Evolutionary conservation across 2,113 vertebrate genomes (phyloP).

Genomic region (Apaloderma vittatum): DNA sequence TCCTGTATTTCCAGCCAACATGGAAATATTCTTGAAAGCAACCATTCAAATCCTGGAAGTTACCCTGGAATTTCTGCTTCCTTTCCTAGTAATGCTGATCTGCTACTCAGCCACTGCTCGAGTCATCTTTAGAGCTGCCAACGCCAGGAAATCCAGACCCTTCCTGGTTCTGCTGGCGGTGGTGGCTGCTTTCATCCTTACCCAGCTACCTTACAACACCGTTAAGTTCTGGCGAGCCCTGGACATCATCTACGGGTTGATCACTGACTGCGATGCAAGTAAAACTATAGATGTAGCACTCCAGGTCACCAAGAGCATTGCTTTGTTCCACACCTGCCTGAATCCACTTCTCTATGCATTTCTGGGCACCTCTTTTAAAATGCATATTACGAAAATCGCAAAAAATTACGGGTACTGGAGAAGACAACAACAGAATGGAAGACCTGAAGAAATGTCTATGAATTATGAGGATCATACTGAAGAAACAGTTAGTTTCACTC

Average conservation of each 20-base stretch:
- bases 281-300: slow-evolving; percentile 85
- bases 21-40: slow-evolving; percentile 80
- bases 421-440: slow-evolving; percentile 60
- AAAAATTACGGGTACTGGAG: slow-evolving; percentile 80
- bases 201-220: slow-evolving; percentile 91
- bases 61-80: slow-evolving; percentile 88
- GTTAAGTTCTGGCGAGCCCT: slow-evolving; percentile 88
- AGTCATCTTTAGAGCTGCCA: slow-evolving; percentile 78
- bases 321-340: slow-evolving; percentile 90
- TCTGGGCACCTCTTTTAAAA: slow-evolving; percentile 89
- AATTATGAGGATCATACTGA: slow-evolving; percentile 70
- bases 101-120: slow-evolving; percentile 85
- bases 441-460: slow-evolving; percentile 78
- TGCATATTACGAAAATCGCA: slow-evolving; percentile 81
- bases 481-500: slow-evolving; percentile 81
- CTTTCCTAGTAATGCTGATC: slow-evolving; percentile 87
- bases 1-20: slow-evolving; percentile 78
- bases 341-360: slow-evolving; percentile 92
- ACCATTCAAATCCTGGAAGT: slow-evolving; percentile 87
- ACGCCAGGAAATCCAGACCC: slow-evolving; percentile 80
- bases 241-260: slow-evolving; percentile 85
- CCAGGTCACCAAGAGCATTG: slow-evolving; percentile 89
- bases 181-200: slow-evolving; percentile 87
- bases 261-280: slow-evolving; percentile 85
- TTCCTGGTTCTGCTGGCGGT: slow-evolving; percentile 87